Conservation (phyloP, 2,888 invertebrate genomes). For the Adela reaumurella region DNA sequence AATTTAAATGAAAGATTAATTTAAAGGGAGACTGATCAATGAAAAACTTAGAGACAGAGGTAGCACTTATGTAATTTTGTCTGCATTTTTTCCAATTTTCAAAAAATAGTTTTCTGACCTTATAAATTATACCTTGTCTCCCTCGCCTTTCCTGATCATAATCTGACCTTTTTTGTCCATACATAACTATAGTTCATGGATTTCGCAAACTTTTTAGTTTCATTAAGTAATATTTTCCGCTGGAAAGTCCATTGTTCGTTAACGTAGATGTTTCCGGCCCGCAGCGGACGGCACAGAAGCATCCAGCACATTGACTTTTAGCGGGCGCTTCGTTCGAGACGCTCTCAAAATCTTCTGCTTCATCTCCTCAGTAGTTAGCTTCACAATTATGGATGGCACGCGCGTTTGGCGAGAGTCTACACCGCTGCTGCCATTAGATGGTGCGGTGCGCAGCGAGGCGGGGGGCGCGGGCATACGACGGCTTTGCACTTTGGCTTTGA, state of each 20-base stretch:
- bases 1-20: no score
- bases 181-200: background rate
- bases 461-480: background rate
- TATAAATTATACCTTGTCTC: no score
- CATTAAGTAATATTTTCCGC: background rate
- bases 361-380: background rate
- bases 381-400: background rate
- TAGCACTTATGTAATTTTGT: no score
- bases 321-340: background rate
- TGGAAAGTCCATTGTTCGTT: background rate
- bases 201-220: background rate
- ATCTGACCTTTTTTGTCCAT: background rate
- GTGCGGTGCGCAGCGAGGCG: background rate
- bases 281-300: background rate
- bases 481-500: background rate
- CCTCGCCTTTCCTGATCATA: background rate
- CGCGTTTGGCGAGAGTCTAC: no score
- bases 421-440: no score
- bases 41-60: no score
- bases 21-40: no score
- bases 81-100: no score
- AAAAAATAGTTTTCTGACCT: no score
- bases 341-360: background rate
- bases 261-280: background rate
- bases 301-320: background rate